Conservation (phyloP, 2,113 vertebrate genomes). For the Lophius piscatorius region DNA sequence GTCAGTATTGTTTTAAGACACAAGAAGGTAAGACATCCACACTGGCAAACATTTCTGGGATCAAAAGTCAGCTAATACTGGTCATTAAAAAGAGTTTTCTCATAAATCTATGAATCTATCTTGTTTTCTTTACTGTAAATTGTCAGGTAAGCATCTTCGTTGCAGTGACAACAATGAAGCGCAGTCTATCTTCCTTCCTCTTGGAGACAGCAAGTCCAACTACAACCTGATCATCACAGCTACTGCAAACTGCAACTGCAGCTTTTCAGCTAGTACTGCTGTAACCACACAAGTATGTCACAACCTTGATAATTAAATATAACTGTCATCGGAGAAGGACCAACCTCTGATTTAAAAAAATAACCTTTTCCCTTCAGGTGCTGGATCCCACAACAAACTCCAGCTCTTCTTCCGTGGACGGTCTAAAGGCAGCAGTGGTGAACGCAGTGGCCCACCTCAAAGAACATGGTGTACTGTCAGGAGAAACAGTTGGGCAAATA, state of each 20-base stretch:
- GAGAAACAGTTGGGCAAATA: slow-evolving; percentile 76
- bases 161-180: slow-evolving; percentile 76
- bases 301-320: neutral
- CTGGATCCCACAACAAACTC: slow-evolving; percentile 24
- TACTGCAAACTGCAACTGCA: slow-evolving; percentile 69
- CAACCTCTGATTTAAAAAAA: neutral
- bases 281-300: slow-evolving; percentile 66
- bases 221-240: slow-evolving; percentile 76
- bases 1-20: slow-evolving; percentile 85
- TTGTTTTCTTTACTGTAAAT: neutral
- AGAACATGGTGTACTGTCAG: slow-evolving; percentile 57
- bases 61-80: too few species aligned
- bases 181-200: slow-evolving; percentile 82
- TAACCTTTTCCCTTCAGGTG: slow-evolving; percentile 74
- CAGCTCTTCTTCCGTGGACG: slow-evolving; percentile 34
- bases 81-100: too few species aligned
- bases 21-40: slow-evolving; percentile 48
- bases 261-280: slow-evolving; percentile 39
- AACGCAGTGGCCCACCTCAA: slow-evolving; percentile 66
- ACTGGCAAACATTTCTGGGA: neutral
- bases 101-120: too few species aligned
- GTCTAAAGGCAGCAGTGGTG: slow-evolving; percentile 70
- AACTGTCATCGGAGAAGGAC: neutral
- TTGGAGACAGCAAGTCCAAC: slow-evolving; percentile 76
- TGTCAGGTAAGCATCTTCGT: slow-evolving; percentile 80